A percentile compares a stretch with the other conserved stretches of the same genome.
These are phyloP conservation scores for Ciconia maguari DNA, from an alignment of 2,113 vertebrate genomes.

Conservation along the genomic window DNA sequence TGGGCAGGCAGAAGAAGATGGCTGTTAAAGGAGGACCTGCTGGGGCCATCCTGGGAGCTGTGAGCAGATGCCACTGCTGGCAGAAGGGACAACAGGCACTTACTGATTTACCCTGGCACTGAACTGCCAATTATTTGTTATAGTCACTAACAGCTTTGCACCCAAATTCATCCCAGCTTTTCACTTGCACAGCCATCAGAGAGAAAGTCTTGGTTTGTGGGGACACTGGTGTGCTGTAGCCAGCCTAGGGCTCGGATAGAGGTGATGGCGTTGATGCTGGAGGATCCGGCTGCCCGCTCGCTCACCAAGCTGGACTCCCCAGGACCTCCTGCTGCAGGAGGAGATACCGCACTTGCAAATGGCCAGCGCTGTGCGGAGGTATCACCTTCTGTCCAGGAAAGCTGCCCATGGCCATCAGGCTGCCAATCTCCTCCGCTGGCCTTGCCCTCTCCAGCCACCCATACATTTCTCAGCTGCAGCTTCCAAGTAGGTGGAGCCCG, in stretches of 20 bases:
- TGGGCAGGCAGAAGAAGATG: neutral
- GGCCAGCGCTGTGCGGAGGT: accelerated
- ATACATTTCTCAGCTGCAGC: neutral
- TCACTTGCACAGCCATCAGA: neutral
- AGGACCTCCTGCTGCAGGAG: neutral
- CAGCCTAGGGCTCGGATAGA: neutral
- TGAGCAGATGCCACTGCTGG: accelerated
- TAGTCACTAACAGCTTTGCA: neutral
- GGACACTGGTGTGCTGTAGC: accelerated
- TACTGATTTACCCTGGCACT: neutral
- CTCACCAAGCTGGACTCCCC: neutral
- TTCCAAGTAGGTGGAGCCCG: neutral
- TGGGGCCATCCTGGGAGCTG: neutral
- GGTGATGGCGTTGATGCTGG: neutral
- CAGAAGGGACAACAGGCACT: neutral
- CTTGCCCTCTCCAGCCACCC: neutral
- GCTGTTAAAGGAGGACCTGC: neutral
- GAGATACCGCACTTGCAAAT: neutral
- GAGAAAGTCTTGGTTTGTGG: neutral
- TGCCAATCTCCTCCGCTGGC: neutral
- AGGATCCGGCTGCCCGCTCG: accelerated
- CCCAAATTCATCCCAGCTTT: neutral
- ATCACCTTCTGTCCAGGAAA: neutral
- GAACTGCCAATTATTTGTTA: neutral
- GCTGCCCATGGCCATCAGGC: neutral